Base-by-base conservation (phyloP, 2,113 vertebrate genomes). In the Hemichromis elongatus region DNA sequence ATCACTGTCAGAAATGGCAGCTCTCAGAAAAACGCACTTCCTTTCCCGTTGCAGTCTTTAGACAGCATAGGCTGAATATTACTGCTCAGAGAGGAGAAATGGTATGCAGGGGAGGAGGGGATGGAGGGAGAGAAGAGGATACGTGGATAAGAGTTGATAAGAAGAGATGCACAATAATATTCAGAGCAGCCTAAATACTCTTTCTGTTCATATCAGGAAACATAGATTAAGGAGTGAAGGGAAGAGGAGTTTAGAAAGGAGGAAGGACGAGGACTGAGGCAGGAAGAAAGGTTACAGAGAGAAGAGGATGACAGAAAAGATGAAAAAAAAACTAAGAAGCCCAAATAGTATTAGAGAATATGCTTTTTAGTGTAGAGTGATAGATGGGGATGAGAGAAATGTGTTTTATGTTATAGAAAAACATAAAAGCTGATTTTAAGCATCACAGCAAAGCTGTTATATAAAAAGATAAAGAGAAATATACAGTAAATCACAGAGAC, bases 1-100 rank as follows among this genome's bases (percentile, higher is more conserved):
- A 89, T 95, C 94, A 92, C 94, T 95, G 92, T 93, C 94, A 94
- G 82, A 89, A 89, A 91, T 92, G 93, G 90, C 94, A 94, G 91
- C 86, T 94, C 91, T 91, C 87, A 68, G 90, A 88, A 92, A 93
- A 92, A 91, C 89, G 90, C 89, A 75, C 92, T 86, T 88, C 70
- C 78, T 90, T 81, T 88, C 80, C 66, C 45, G 37, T 79, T 84
- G 77, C 90, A 77, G 83, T 79, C 78, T 55, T 88, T 52, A 13
- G 21, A 88, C 30, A 19, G 86, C 35, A 9, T 56, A 55, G 83
- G 37, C 83, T 87, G 75, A 93, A 91, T 90, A 88, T 90, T 89
- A 84, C 85, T 81, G 80, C 73, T 66, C 77, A 88, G 73, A 86
- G 79, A 86, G 81, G 56, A 83, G 77, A 63, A 63, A 80, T 88